Percentiles rank a stretch among this genome's conserved stretches.
phyloP scores from a whole-genome alignment of 2,797 vertebrate species.

The Steatocranus sp. region DNA sequence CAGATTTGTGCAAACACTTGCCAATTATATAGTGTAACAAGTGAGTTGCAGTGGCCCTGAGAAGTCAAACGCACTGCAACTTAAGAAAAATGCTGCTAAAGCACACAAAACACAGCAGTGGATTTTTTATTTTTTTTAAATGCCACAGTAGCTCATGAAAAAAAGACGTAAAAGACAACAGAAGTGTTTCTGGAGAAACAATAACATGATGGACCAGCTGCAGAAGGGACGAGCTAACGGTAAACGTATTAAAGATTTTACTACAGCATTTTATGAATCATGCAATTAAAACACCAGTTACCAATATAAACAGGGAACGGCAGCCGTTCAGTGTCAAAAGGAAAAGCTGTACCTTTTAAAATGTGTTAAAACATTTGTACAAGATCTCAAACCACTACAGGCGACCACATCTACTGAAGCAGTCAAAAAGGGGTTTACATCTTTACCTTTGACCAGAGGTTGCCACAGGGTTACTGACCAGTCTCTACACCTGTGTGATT shows the following conservation, averaged over 20 bases:
- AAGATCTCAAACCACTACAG: not conserved
- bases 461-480: not conserved
- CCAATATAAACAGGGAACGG: not conserved
- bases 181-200: not conserved
- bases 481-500: not conserved
- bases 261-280: not conserved
- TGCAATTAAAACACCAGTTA: not conserved
- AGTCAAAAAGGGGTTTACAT: not conserved
- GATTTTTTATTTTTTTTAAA: rapidly evolving
- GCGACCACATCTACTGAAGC: not conserved
- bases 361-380: not conserved
- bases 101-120: not conserved
- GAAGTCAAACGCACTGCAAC: not conserved
- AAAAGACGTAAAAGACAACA: not conserved
- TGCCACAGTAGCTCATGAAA: not conserved
- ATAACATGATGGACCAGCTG: not conserved
- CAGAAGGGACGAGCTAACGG: not conserved
- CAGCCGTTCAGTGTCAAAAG: not conserved
- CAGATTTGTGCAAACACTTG: not conserved
- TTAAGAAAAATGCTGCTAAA: not conserved
- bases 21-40: not conserved
- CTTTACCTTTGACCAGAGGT: not conserved
- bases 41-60: not conserved
- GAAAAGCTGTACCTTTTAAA: not conserved
- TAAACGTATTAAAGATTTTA: not conserved